phyloP scores from a whole-genome alignment of 2,797 vertebrate genomes.

The Anabas testudineus region DNA sequence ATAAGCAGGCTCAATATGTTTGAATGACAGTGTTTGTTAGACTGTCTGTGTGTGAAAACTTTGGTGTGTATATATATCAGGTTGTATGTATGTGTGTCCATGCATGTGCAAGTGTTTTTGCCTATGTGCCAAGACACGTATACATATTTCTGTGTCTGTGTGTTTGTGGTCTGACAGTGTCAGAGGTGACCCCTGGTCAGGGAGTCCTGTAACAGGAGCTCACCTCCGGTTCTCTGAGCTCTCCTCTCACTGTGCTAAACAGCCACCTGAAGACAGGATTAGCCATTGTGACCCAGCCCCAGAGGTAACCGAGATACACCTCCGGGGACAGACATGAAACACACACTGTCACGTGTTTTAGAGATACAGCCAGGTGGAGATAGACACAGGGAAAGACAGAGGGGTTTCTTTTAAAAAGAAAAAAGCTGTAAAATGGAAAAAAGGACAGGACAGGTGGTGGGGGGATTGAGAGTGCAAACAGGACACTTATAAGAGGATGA shows the following conservation, averaged over 20 bases:
- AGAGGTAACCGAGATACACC: slow-evolving; percentile 85
- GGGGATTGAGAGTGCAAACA: slow-evolving; percentile 72
- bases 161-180: slow-evolving; percentile 65
- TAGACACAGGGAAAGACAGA: slow-evolving; percentile 45
- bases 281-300: slow-evolving; percentile 80
- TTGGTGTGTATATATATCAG: slow-evolving; percentile 15
- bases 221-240: slow-evolving; percentile 80
- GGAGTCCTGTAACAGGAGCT: slow-evolving; percentile 86
- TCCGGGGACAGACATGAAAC: slow-evolving; percentile 79
- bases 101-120: slow-evolving; percentile 34
- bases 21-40: slow-evolving; percentile 34
- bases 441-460: slow-evolving; percentile 54
- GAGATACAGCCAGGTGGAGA: slow-evolving; percentile 53
- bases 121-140: slow-evolving; percentile 29
- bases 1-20: slow-evolving; percentile 74
- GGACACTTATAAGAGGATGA: slow-evolving; percentile 80
- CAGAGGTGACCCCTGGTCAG: slow-evolving; percentile 83
- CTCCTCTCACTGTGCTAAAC: slow-evolving; percentile 84
- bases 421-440: slow-evolving; percentile 38
- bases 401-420: slow-evolving; percentile 22
- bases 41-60: slow-evolving; percentile 31
- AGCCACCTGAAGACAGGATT: slow-evolving; percentile 87
- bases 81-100: slow-evolving; percentile 9
- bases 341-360: slow-evolving; percentile 76
- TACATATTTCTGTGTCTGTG: slow-evolving; percentile 36